Base-by-base conservation (phyloP, 2,888 invertebrate species). In the Epinotia ramella region DNA sequence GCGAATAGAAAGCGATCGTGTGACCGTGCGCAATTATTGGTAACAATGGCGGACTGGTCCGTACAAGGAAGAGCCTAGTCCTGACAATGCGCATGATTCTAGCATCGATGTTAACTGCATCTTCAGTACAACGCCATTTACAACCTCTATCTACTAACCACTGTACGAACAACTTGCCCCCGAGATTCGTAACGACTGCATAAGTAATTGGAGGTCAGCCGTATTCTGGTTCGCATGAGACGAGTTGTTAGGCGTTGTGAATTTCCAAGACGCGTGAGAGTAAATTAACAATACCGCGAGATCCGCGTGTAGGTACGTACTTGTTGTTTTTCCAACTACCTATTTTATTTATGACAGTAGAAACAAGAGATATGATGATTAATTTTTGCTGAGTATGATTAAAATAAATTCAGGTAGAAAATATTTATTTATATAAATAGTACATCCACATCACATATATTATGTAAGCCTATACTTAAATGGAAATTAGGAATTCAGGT, bases 1-100 rank as follows among this genome's bases (percentile, higher is more conserved):
- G 65, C 44, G 59, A 78, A 77, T 79, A 79, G 80, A 81, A 81
- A 81, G 79, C 77, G 64, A 77, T 80, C 79, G 78, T 80, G 80
- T 79, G 80, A 80, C 78, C 77, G 70, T 49, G 63, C 73, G 77
- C 79, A 80, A 82, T 81, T 80, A 81, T 81, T 78, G 79, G 78
- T 71, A 80, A 82, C 81, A 80, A 82, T 82, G 79, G 80, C 33
- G 28, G 67, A 56, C 60, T 44, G 71, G 60, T 44, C 53, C 56
- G 63, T 46, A 67, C 57, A 72, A 67, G 67, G 71, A 76, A 62
- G 71, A 63, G 33, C 49, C 44, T 40, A 49, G 63, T 70, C 74
- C 64, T 70, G 57, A 63, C 68, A 71, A 75, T 59, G 60, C 69
- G 65, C 56, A 63, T 67, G 57, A 65, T 44, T 73, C 67, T 67